phyloP scores from a whole-genome alignment of 37 sponge, comb jelly and placozoan genomes.

The Aphrocallistes beatrix region DNA sequence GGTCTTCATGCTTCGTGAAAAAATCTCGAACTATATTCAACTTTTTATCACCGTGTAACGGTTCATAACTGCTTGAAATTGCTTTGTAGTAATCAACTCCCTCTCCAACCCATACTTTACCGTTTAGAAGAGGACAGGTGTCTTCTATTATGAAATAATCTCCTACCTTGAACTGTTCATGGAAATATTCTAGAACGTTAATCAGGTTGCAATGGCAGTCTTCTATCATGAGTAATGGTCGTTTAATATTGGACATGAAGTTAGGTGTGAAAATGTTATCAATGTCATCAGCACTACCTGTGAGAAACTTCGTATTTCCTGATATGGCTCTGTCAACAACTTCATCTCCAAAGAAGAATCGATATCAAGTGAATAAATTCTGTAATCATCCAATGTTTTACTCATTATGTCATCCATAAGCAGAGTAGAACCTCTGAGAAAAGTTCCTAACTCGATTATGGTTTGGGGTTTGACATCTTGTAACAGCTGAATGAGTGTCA shows the following conservation, averaged over 20 bases:
- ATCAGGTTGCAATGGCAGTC: slow-evolving; percentile 38
- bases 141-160: slow-evolving; percentile 57
- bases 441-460: slow-evolving; percentile 53
- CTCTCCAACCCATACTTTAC: too few relatives aligned
- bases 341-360: slow-evolving; percentile 21
- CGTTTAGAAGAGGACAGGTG: slow-evolving; percentile 15
- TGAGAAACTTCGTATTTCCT: slow-evolving; percentile 33
- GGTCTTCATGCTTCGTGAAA: too few relatives aligned
- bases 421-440: slow-evolving; percentile 37
- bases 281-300: slow-evolving; percentile 31
- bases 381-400: slow-evolving; percentile 12
- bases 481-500: slow-evolving; percentile 28
- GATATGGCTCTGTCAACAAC: slow-evolving; percentile 24
- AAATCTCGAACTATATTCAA: too few relatives aligned
- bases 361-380: slow-evolving; percentile 38
- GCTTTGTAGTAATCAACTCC: too few relatives aligned
- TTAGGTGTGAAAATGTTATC: slow-evolving; percentile 31
- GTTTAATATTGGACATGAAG: slow-evolving; percentile 25
- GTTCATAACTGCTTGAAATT: too few relatives aligned
- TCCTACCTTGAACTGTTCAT: slow-evolving; percentile 25
- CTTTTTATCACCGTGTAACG: too few relatives aligned
- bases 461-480: slow-evolving; percentile 30
- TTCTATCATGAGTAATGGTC: slow-evolving; percentile 42
- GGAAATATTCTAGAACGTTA: slow-evolving; percentile 32
- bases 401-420: slow-evolving; percentile 38